Evolutionary conservation across 2,797 vertebrate species (phyloP).

Genomic region (Oryzias sinensis): DNA sequence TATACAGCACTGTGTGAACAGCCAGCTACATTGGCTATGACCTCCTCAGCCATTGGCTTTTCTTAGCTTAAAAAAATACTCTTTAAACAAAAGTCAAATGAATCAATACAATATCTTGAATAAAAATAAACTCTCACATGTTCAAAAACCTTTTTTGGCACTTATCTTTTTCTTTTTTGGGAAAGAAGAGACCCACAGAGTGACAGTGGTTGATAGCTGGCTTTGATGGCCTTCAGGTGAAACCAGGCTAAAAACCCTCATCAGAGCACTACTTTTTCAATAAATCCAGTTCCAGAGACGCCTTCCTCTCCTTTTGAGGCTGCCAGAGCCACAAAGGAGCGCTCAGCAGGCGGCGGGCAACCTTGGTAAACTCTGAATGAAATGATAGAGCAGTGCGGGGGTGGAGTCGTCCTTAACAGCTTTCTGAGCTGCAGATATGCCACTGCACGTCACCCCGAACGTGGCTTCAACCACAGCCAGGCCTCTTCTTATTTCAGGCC

Average conservation of each 20-base stretch:
- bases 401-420: slow-evolving; percentile 61
- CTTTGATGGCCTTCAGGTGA: neutral
- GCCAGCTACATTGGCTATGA: too few relatives aligned
- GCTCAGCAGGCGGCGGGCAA: slow-evolving; percentile 39
- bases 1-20: too few relatives aligned
- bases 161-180: too few relatives aligned
- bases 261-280: slow-evolving; percentile 9
- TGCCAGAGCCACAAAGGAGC: slow-evolving; percentile 42
- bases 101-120: too few relatives aligned
- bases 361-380: slow-evolving; percentile 55
- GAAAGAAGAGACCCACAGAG: too few relatives aligned
- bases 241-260: neutral
- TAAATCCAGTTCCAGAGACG: slow-evolving; percentile 33
- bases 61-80: too few relatives aligned
- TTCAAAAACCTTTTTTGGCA: too few relatives aligned
- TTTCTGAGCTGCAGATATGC: slow-evolving; percentile 52
- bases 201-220: too few relatives aligned
- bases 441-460: slow-evolving; percentile 55
- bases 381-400: slow-evolving; percentile 66
- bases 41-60: too few relatives aligned
- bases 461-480: slow-evolving; percentile 51
- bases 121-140: too few relatives aligned
- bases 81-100: too few relatives aligned
- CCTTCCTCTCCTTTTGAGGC: slow-evolving; percentile 27
- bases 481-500: slow-evolving; percentile 41